Evolutionary conservation across 2,113 vertebrate genomes (phyloP).

Genomic region (Mesitornis unicolor): DNA sequence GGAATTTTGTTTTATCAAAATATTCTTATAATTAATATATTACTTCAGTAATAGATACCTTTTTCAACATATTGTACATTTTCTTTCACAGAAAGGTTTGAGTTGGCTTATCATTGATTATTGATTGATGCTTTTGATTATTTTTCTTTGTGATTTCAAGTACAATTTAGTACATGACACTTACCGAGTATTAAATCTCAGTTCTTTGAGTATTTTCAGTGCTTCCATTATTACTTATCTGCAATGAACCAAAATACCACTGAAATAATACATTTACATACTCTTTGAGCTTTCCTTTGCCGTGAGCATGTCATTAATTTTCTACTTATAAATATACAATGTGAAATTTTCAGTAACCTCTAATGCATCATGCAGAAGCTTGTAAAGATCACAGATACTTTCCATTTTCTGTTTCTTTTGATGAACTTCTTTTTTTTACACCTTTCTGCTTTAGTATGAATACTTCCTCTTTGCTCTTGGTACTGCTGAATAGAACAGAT

Average conservation of each 20-base stretch:
- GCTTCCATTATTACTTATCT: neutral
- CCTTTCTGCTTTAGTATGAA: neutral
- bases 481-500: neutral
- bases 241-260: neutral
- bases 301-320: neutral
- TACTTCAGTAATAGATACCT: neutral
- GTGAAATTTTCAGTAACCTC: neutral
- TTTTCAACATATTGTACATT: neutral
- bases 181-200: neutral
- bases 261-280: conserved; percentile 36
- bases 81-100: neutral
- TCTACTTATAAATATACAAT: neutral
- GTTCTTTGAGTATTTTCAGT: neutral
- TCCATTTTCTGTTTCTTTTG: neutral
- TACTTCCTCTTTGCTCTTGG: neutral
- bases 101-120: neutral
- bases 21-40: neutral
- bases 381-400: neutral
- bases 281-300: neutral
- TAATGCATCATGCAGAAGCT: neutral
- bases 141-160: neutral
- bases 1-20: neutral
- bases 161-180: neutral
- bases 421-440: neutral
- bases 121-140: neutral